Base-by-base conservation (phyloP, 2,888 invertebrate genomes). In the Leptinotarsa haldemani region DNA sequence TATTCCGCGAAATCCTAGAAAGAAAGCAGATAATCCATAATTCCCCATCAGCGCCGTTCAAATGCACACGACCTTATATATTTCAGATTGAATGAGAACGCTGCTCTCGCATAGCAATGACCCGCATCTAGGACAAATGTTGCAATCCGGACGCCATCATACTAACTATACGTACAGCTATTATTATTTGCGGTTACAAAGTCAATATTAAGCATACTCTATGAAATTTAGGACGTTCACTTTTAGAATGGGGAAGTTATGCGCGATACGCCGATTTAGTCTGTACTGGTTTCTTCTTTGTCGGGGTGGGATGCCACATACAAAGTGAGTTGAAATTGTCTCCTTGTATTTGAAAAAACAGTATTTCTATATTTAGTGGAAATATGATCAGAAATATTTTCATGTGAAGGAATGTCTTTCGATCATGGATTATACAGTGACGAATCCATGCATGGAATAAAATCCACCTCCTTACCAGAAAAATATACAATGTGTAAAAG, bases 91-190 rank as follows among this genome's bases (percentile, higher is more conserved):
- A 68, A 47, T 86, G 85, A 84, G 85, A 85, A 85, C 85, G 83
- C 83, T 87, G 84, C 85, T 85, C 85, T 86, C 85, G 84, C 85
- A 86, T 86, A 87, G 87, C 86, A 87, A 87, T 87, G 87, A 87
- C 87, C 87, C 84, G 87, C 85, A 87, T 87, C 85, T 87, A 86
- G 87, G 87, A 84, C 87, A 85, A 85, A 86, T 86, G 86, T 86
- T 87, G 86, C 86, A 87, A 86, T 81, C 80, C 81, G 81, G 79
- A 77, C 70, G 72, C 65, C 73, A 71, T 70, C 68, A 69, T 69
- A 69, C 66, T 78, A 79, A 81, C 81, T 78, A 80, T 79, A 56
- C 46, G 22, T 30, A 67, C 67, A 68, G 53, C 56, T 68, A 61
- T 52, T 77, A 80, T 81, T 80, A 80, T 80, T 80, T 78, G 80